Evolutionary conservation across 2,888 invertebrate species (phyloP).

Genomic region (Pediacus dermestoides): DNA sequence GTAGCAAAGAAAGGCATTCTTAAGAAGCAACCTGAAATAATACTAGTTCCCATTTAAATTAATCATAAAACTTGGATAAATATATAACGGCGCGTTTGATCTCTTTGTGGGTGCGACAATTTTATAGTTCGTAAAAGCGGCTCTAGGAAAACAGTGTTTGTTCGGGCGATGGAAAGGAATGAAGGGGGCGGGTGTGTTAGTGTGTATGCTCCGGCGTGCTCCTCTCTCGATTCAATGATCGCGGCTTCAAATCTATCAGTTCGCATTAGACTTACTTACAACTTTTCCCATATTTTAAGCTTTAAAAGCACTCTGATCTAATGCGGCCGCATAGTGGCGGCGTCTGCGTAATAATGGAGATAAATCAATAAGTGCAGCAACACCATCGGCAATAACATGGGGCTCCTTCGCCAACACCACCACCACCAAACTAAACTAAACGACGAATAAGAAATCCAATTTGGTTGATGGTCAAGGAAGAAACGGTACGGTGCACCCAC

Average conservation of each 20-base stretch:
- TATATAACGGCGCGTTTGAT: constrained; percentile 44
- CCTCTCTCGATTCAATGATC: constrained; percentile 36
- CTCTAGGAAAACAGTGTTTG: constrained; percentile 29
- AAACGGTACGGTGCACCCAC: constrained; percentile 12
- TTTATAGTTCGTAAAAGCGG: constrained; percentile 39
- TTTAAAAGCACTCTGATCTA: constrained; percentile 36
- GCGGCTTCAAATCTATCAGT: constrained; percentile 44
- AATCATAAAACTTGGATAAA: constrained; percentile 46
- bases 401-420: too few relatives aligned
- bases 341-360: constrained; percentile 32
- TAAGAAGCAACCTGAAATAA: constrained; percentile 45
- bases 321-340: constrained; percentile 35
- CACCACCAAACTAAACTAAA: too few relatives aligned
- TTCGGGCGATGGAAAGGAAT: constrained; percentile 21
- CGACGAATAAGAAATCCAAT: too few relatives aligned
- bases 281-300: constrained; percentile 47
- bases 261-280: constrained; percentile 45
- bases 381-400: too few relatives aligned
- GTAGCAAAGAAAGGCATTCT: constrained; percentile 35
- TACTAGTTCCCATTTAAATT: constrained; percentile 39
- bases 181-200: not conserved
- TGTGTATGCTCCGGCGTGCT: constrained; percentile 9
- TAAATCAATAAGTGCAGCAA: constrained; percentile 37
- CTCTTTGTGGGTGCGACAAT: constrained; percentile 43
- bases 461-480: constrained; percentile 23